Conservation (phyloP, 1,140 invertebrate species). For the Hylyphantes graminicola region DNA sequence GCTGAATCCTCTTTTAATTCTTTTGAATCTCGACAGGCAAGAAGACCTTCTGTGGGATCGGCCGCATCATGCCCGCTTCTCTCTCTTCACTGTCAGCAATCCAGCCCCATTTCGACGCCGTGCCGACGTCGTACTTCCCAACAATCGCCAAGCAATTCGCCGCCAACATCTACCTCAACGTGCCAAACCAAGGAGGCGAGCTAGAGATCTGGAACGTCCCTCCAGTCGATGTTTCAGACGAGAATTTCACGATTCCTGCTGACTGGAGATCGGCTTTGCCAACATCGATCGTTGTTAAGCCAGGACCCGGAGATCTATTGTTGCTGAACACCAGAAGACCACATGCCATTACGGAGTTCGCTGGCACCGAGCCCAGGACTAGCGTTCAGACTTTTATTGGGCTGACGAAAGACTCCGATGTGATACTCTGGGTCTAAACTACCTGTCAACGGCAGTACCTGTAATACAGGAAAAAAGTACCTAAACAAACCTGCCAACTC, state of each 20-base stretch:
- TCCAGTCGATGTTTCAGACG: neutral
- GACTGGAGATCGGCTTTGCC: slow-evolving; percentile 2
- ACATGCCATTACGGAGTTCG: neutral
- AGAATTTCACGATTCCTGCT: slow-evolving; percentile 11
- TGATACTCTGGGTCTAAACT: slow-evolving; percentile 12
- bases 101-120: slow-evolving; percentile 18
- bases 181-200: neutral
- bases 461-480: no score
- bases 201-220: slow-evolving; percentile 15
- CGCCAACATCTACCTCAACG: slow-evolving; percentile 4
- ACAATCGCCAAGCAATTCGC: slow-evolving; percentile 14
- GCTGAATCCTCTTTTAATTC: no score
- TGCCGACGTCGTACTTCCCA: slow-evolving; percentile 2
- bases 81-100: slow-evolving; percentile 4
- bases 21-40: neutral
- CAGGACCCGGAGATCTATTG: neutral
- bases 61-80: slow-evolving; percentile 12
- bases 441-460: no score
- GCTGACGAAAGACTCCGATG: neutral
- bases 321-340: slow-evolving; percentile 3
- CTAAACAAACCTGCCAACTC: no score
- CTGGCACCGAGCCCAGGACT: neutral
- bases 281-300: slow-evolving; percentile 9
- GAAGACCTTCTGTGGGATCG: slow-evolving; percentile 20
- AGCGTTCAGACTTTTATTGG: slow-evolving; percentile 22